Base-by-base conservation (phyloP, 2,797 vertebrate species). In the Sebastes cheni region DNA sequence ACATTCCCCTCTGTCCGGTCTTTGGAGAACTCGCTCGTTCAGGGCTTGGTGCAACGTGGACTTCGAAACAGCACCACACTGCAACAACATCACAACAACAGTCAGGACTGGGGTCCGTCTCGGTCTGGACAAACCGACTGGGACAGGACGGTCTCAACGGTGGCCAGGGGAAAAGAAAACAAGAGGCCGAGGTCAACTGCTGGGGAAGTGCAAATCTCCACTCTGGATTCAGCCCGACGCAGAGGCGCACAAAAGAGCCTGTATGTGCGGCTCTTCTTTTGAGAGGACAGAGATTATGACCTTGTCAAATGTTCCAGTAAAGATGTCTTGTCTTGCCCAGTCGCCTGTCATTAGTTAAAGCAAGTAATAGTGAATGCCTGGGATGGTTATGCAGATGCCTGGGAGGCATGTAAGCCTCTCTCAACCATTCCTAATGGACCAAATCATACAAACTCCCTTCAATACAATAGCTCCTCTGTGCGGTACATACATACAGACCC, bases 31-130 rank as follows among this genome's bases (percentile, higher is more conserved):
- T 65, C 25, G 75, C 75, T 89, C 72, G 12, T 81, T 77, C 36
- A 29, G 66, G 75, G 70, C 75, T 86, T 52, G 93, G 72, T 90
- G 87, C 50, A 67, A 67, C 10, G 79, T 74, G 67, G 88, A 90
- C 82, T 92, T 89, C 56, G 88, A 88, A 60, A 69, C 84, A 22
- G 82, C 78, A 34, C 70, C 87, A 10, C 90, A 86, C 96, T 96
- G 93, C 81, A 95, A 95, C 74, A 88, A 95, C 94, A 95, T 89
- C 88, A 94, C 81, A 93, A 87, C 86, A 91, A 89, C 76, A 87
- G 79, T 95, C 86, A 93, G 72, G 79, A 84, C 73, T 30, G 55
- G 88, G 61, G 61, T 80, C 75, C 27, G 82, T 78, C 73, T 84
- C 76, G 60, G 80, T 67, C 70, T 62, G 79, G 70, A n/a, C 30